phyloP scores from a whole-genome alignment of 2,113 vertebrate genomes.

The Chamaea fasciata region DNA sequence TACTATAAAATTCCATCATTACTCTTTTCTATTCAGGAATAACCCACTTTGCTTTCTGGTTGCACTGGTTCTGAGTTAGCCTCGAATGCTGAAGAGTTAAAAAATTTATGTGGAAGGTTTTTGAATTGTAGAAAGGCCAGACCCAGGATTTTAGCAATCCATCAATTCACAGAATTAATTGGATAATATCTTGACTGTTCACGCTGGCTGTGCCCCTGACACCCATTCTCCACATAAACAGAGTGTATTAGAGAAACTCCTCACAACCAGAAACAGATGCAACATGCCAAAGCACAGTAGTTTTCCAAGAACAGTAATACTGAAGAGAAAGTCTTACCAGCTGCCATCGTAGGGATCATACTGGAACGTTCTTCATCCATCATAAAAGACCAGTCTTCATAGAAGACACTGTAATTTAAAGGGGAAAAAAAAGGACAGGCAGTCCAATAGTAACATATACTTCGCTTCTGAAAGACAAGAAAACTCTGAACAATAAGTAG shows the following conservation, averaged over 20 bases:
- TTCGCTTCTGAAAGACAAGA: not conserved
- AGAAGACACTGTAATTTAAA: slow-evolving; percentile 81
- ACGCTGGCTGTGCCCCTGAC: not conserved
- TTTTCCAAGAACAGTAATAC: not conserved
- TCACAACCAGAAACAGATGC: not conserved
- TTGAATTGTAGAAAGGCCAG: not conserved
- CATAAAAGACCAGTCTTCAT: slow-evolving; percentile 97
- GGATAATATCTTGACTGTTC: not conserved
- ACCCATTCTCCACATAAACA: not conserved
- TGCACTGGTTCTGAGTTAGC: not conserved
- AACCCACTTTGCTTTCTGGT: not conserved
- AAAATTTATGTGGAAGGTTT: not conserved
- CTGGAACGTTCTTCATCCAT: slow-evolving; percentile 94
- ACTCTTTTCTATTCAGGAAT: not conserved
- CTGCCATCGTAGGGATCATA: slow-evolving; percentile 98
- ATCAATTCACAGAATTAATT: not conserved
- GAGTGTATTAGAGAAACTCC: not conserved
- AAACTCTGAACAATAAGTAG: not conserved
- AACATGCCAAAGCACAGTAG: not conserved
- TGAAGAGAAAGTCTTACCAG: slow-evolving; percentile 76
- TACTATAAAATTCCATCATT: not conserved
- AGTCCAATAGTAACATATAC: not conserved
- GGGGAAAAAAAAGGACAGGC: not conserved
- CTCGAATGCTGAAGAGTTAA: not conserved
- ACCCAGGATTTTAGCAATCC: not conserved